These are phyloP conservation scores for Holocentrus rufus DNA, from an alignment of 2,797 vertebrate genomes.

Conservation along the genomic window DNA sequence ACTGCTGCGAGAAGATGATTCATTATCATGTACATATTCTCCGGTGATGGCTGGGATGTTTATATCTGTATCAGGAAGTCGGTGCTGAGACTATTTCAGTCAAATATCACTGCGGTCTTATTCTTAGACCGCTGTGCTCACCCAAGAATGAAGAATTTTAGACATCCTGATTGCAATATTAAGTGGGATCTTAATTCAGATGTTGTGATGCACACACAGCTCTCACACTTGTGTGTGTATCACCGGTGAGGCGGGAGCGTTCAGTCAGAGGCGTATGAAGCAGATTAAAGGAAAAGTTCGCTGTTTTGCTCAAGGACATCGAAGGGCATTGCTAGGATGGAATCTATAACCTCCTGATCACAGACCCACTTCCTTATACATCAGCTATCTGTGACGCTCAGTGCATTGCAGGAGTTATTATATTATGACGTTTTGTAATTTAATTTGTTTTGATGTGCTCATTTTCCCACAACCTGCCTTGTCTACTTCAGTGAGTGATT, in stretches of 20 bases:
- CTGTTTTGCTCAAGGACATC: neutral
- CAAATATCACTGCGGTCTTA: slow-evolving; percentile 26
- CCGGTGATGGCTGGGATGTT: slow-evolving; percentile 42
- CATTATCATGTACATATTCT: slow-evolving; percentile 43
- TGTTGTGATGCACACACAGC: neutral
- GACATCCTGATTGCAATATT: slow-evolving; percentile 27
- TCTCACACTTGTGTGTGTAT: neutral
- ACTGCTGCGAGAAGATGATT: slow-evolving; percentile 32
- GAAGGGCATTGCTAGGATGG: neutral
- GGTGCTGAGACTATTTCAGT: slow-evolving; percentile 36
- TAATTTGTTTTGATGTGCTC: too few species aligned
- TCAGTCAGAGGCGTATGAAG: slow-evolving; percentile 17
- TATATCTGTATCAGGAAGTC: slow-evolving; percentile 40
- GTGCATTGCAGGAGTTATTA: neutral
- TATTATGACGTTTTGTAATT: slow-evolving; percentile 10
- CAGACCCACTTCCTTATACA: neutral
- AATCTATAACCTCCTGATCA: slow-evolving; percentile 2
- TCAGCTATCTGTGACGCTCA: slow-evolving; percentile 11
- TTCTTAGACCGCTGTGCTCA: slow-evolving; percentile 22
- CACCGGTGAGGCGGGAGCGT: slow-evolving; percentile 12
- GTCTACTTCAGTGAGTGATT: too few species aligned
- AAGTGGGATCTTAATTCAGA: slow-evolving; percentile 43
- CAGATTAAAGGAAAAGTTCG: slow-evolving; percentile 15
- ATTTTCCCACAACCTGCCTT: too few species aligned
- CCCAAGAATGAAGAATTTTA: slow-evolving; percentile 45